Evolutionary conservation across 1,140 invertebrate species (phyloP).

Genomic region (Centruroides sculpturatus): DNA sequence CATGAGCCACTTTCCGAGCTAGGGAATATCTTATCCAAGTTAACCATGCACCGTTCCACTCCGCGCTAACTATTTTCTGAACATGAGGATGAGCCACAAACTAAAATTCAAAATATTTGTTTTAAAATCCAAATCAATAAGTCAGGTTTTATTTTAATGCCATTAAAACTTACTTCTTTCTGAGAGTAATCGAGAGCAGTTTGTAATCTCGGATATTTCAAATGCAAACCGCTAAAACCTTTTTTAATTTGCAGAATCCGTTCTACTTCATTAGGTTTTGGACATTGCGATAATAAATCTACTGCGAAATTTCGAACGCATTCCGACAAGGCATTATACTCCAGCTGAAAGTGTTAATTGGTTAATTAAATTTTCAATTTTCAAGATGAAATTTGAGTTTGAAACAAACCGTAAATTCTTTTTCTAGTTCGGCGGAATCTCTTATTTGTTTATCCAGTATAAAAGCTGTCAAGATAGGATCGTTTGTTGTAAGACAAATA

Average conservation of each 20-base stretch:
- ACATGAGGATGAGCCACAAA: constrained; percentile 59
- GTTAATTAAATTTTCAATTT: neutral
- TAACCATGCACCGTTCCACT: constrained; percentile 41
- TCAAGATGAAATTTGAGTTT: neutral
- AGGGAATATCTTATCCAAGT: constrained; percentile 38
- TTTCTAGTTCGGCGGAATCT: no score
- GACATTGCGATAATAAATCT: constrained; percentile 43
- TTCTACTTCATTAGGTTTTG: constrained; percentile 51
- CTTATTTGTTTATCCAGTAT: no score
- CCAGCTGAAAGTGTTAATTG: neutral
- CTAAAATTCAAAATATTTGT: constrained; percentile 20
- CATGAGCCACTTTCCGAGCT: constrained; percentile 28
- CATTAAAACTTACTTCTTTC: no score
- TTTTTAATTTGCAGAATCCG: constrained; percentile 40
- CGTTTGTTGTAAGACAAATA: no score
- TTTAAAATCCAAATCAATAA: neutral
- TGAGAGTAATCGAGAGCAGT: constrained; percentile 54
- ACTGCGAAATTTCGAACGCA: constrained; percentile 44
- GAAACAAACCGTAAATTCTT: constrained; percentile 37
- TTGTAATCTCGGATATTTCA: constrained; percentile 42
- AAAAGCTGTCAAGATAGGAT: no score
- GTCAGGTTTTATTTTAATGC: constrained; percentile 14
- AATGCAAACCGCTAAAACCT: constrained; percentile 25
- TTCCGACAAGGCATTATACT: constrained; percentile 38
- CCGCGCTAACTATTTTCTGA: constrained; percentile 42